These are phyloP conservation scores for Furcula furcula DNA, from an alignment of 2,888 invertebrate species.

Conservation along the genomic window DNA sequence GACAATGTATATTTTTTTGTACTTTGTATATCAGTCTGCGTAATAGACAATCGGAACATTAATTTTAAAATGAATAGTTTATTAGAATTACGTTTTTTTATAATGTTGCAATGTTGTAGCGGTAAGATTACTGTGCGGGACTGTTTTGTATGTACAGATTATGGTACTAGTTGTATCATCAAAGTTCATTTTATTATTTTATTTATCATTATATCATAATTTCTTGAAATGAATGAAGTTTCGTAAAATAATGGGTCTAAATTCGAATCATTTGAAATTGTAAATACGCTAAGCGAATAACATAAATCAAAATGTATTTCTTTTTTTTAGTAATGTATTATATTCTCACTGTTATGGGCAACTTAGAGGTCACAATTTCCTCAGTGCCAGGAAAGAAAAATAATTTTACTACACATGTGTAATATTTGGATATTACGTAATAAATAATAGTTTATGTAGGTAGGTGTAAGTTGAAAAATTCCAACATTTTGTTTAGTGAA, in stretches of 20 bases:
- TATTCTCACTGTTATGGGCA: slow-evolving; percentile 26
- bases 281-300: slow-evolving; percentile 58
- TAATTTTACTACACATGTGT: slow-evolving; percentile 45
- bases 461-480: slow-evolving; percentile 54
- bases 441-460: slow-evolving; percentile 31
- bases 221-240: slow-evolving; percentile 20
- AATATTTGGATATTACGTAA: slow-evolving; percentile 47
- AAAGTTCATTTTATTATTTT: slow-evolving; percentile 31
- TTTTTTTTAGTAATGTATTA: slow-evolving; percentile 25
- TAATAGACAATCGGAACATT: slow-evolving; percentile 48
- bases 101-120: slow-evolving; percentile 63
- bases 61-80: slow-evolving; percentile 50
- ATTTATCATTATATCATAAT: slow-evolving; percentile 29
- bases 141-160: slow-evolving; percentile 58
- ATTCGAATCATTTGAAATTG: slow-evolving; percentile 35
- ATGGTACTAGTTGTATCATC: slow-evolving; percentile 36
- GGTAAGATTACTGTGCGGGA: slow-evolving; percentile 51
- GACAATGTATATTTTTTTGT: slow-evolving; percentile 78
- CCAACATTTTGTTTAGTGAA: slow-evolving; percentile 54
- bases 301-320: slow-evolving; percentile 33
- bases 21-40: slow-evolving; percentile 69
- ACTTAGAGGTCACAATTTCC: slow-evolving; percentile 28
- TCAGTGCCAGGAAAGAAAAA: slow-evolving; percentile 34
- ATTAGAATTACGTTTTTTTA: slow-evolving; percentile 51
- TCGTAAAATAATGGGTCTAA: slow-evolving; percentile 7